These are phyloP conservation scores for Augiades crinisus DNA, from an alignment of 2,888 invertebrate genomes.

Conservation along the genomic window DNA sequence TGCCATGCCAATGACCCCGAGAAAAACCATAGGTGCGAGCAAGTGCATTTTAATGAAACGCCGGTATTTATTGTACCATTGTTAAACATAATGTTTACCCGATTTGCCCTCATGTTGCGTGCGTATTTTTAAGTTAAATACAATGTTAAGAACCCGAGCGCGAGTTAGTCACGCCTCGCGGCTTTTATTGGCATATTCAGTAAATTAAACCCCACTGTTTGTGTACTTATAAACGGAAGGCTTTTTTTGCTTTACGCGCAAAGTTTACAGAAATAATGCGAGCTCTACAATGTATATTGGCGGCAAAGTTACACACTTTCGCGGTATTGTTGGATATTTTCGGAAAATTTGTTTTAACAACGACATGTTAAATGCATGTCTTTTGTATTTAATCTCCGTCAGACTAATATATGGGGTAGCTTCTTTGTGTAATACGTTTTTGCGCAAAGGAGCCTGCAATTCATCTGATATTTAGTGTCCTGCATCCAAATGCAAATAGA, in stretches of 20 bases:
- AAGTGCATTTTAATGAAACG: constrained; percentile 16
- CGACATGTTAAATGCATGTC: too few relatives aligned
- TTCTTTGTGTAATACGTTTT: too few relatives aligned
- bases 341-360: too few relatives aligned
- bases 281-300: too few relatives aligned
- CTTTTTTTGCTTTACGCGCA: too few relatives aligned
- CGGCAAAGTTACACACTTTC: too few relatives aligned
- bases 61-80: constrained; percentile 37
- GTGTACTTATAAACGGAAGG: constrained; percentile 28
- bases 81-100: constrained; percentile 41
- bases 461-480: too few relatives aligned
- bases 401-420: too few relatives aligned
- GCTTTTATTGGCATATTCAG: constrained; percentile 42
- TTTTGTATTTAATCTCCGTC: too few relatives aligned
- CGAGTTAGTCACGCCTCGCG: constrained; percentile 45
- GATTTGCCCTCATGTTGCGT: constrained; percentile 31
- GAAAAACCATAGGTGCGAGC: neutral
- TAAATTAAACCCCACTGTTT: constrained; percentile 38
- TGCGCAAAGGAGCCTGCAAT: too few relatives aligned
- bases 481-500: too few relatives aligned
- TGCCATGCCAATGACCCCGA: neutral
- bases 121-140: constrained; percentile 41
- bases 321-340: too few relatives aligned
- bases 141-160: constrained; percentile 32
- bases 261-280: constrained; percentile 3